Base-by-base conservation (phyloP, 2,113 vertebrate species). In the Coryphaenoides rupestris region DNA sequence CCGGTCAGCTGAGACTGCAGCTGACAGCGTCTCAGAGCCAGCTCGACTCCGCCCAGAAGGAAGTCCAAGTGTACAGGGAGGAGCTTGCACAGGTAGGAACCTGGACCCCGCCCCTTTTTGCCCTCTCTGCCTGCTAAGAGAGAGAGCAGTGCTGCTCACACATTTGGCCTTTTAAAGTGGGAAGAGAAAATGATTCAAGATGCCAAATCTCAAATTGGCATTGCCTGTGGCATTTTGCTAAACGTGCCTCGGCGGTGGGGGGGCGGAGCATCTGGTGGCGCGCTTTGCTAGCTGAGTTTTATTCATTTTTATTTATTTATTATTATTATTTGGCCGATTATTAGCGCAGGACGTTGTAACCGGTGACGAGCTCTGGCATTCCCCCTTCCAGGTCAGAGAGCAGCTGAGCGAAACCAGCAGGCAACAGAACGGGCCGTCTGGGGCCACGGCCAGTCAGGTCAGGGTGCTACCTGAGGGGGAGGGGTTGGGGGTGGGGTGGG, bases 21-120 rank as follows among this genome's bases (percentile, higher is more conserved):
- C 84, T 98, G 75, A 87, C 86, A 15, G 92, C 95, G 55, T 87
- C 91, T 72, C 92, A 93, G 66, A 90, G 84, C 75, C 92, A 94
- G 75, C 83, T 96, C 83, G 90, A 93, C 23, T 68, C 81, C 69
- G 89, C 92, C 49, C 93, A 90, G 84, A 87, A 70, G 1, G 95
- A 97, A 87, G 89, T 81, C 0, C 91, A 93, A 88, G 93, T 93
- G 50, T 93, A 95, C 60, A 94, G 87, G 73, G 82, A 90, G 49
- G 96, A 97, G 75, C 92, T 98, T 16, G 72, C 84, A 28, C 86
- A 93, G 95, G 96, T 98, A 79, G 85, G 65, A 58, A 61, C 79
- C 33, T 59, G 33, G n/a, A 12, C 33, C 33, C 33, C 33, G 33
- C 33, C 33, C 33, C n/a, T n/a, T 40, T 7, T 40, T 40, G 2